Conservation (phyloP, 2,113 vertebrate species). For the Dipodomys stephensi region DNA sequence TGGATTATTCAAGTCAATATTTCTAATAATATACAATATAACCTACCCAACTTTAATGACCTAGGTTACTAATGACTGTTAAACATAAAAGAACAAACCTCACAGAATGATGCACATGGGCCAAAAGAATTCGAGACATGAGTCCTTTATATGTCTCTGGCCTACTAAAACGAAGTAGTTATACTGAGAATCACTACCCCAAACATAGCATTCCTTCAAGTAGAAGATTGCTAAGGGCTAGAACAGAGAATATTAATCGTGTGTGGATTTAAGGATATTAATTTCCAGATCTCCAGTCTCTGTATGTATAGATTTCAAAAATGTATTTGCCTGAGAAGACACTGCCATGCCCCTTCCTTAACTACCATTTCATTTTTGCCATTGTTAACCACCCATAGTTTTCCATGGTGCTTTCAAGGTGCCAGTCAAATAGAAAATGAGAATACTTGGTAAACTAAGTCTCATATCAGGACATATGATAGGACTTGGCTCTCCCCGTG, state of each 20-base stretch:
- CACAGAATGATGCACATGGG: not conserved
- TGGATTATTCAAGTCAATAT: not conserved
- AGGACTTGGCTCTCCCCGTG: not conserved
- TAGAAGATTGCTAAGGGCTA: not conserved
- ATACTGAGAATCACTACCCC: not conserved
- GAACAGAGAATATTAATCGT: not conserved
- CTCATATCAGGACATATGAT: not conserved
- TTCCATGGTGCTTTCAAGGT: not conserved
- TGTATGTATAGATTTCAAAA: not conserved
- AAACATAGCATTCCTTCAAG: not conserved
- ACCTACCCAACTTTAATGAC: not conserved
- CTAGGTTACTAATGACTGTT: not conserved
- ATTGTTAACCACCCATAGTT: not conserved
- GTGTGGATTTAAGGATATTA: not conserved
- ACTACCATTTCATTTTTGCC: not conserved
- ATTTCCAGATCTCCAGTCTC: not conserved
- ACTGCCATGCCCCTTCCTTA: no score
- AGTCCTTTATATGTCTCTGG: not conserved
- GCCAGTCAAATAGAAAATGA: not conserved
- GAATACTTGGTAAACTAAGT: not conserved
- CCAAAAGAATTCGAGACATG: not conserved
- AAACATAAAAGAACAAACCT: not conserved
- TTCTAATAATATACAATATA: constrained; percentile 19
- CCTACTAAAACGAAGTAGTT: not conserved
- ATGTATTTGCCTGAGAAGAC: rapidly evolving